Conservation (phyloP, 2,888 invertebrate genomes). For the Esperia sulphurella region DNA sequence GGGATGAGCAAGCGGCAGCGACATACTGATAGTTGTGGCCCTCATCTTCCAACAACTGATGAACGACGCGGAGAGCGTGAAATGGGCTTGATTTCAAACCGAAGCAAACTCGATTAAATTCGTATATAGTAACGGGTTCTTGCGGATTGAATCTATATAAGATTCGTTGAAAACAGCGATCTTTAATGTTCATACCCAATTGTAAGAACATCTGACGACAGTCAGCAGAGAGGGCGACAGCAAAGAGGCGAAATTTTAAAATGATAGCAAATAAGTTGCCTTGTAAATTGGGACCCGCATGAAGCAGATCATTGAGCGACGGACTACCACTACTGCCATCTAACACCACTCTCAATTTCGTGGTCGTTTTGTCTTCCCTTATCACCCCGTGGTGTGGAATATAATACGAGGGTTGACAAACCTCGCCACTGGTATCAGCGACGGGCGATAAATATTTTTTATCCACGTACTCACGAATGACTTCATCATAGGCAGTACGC, state of each 20-base stretch:
- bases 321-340: conserved; percentile 2
- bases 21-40: conserved; percentile 1
- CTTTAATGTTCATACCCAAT: neutral
- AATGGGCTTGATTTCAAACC: conserved; percentile 13
- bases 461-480: conserved; percentile 3
- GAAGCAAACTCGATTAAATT: conserved; percentile 14
- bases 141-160: conserved; percentile 11
- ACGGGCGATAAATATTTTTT: conserved; percentile 3
- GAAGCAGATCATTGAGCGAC: conserved; percentile 4
- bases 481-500: neutral
- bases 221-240: neutral
- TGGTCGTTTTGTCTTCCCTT: conserved; percentile 1
- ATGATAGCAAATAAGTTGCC: neutral
- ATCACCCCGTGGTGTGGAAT: conserved; percentile 5
- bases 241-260: conserved; percentile 1
- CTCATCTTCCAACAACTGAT: conserved; percentile 10
- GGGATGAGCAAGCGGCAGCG: neutral
- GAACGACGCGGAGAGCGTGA: conserved; percentile 11
- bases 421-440: neutral
- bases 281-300: conserved; percentile 1
- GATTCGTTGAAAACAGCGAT: conserved; percentile 12
- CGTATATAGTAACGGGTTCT: conserved; percentile 4
- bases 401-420: no score
- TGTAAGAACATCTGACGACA: conserved; percentile 2
- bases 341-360: conserved; percentile 7